Evolutionary conservation across 2,113 vertebrate species (phyloP).

Genomic region (Manacus vitellinus): DNA sequence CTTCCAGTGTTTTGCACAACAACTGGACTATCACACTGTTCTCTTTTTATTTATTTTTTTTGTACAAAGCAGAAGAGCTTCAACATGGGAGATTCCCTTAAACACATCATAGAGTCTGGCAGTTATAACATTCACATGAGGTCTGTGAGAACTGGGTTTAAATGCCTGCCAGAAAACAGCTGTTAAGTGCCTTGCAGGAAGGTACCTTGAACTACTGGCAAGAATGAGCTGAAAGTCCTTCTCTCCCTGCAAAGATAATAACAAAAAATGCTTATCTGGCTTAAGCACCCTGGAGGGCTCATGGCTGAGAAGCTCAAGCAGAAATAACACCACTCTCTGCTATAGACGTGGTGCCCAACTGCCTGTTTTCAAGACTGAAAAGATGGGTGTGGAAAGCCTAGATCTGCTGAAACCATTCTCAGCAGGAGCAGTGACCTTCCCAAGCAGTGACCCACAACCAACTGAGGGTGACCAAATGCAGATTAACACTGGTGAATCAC

Average conservation of each 20-base stretch:
- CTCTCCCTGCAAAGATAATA: not conserved
- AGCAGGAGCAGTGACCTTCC: not conserved
- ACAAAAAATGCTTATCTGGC: not conserved
- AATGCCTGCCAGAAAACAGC: not conserved
- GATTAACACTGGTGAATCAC: not conserved
- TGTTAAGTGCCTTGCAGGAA: not conserved
- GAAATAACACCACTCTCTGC: not conserved
- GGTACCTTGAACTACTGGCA: not conserved
- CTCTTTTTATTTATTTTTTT: not conserved
- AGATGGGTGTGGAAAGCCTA: not conserved
- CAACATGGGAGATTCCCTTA: not conserved
- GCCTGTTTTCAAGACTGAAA: not conserved
- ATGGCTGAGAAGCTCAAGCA: not conserved
- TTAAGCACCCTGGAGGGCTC: not conserved
- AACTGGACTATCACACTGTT: not conserved
- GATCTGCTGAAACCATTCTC: not conserved
- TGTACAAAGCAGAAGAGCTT: not conserved
- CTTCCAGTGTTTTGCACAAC: not conserved
- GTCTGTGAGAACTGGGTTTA: not conserved
- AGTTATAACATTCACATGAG: not conserved
- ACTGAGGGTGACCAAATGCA: not conserved
- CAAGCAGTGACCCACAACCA: not conserved
- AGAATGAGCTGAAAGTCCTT: not conserved
- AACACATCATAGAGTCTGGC: not conserved
- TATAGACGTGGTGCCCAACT: fast-evolving